Evolutionary conservation across 2,113 vertebrate species (phyloP).

Genomic region (Pteronura brasiliensis): DNA sequence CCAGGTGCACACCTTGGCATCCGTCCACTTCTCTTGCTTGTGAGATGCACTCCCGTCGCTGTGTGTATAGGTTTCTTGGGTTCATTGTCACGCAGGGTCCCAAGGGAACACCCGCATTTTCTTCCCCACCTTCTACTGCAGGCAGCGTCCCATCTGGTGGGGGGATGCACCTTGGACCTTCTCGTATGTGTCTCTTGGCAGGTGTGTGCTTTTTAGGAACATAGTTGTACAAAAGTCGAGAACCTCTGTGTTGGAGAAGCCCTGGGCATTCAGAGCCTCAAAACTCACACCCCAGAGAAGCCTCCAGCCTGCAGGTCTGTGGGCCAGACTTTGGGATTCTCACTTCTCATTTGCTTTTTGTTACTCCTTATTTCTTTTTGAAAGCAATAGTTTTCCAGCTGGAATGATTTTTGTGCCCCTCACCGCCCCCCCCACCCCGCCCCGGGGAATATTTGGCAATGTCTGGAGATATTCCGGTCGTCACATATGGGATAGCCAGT

Average conservation of each 20-base stretch:
- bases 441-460: too few relatives aligned
- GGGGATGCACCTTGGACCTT: not conserved
- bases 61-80: accelerated
- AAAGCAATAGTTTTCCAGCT: not conserved
- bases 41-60: accelerated
- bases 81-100: accelerated
- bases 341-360: not conserved
- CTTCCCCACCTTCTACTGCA: too few relatives aligned
- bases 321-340: not conserved
- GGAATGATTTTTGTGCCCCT: not conserved
- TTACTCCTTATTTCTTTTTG: not conserved
- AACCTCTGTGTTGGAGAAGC: not conserved
- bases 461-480: not conserved
- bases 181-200: not conserved
- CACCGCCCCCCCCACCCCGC: too few relatives aligned
- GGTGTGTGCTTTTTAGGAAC: not conserved
- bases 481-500: not conserved
- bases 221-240: not conserved
- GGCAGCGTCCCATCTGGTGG: accelerated
- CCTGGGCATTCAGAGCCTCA: accelerated
- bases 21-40: accelerated
- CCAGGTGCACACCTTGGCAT: accelerated
- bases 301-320: accelerated
- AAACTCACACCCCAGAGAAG: not conserved
- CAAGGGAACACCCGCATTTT: accelerated